phyloP scores from a whole-genome alignment of 2,888 invertebrate genomes.

The Pristionchus exspectatus region DNA sequence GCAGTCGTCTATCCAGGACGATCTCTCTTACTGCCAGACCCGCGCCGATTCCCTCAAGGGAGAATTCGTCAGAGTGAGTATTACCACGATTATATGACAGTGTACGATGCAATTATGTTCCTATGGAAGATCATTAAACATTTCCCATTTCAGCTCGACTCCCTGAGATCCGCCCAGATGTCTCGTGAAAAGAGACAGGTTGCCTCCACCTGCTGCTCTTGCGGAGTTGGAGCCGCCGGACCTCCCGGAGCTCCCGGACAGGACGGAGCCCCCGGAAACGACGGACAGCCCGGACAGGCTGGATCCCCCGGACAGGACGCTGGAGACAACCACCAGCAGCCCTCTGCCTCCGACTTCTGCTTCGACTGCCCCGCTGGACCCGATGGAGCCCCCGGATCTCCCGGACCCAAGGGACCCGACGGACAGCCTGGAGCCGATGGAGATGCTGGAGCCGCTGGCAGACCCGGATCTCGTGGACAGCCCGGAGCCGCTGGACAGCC shows the following conservation, averaged over 20 bases:
- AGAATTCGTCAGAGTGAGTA: slow-evolving; percentile 66
- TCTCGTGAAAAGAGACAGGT: slow-evolving; percentile 45
- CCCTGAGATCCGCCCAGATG: slow-evolving; percentile 1
- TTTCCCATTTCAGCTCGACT: slow-evolving; percentile 48
- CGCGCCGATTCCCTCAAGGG: slow-evolving; percentile 69
- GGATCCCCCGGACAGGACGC: slow-evolving; percentile 53
- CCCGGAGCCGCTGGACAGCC: slow-evolving; percentile 54
- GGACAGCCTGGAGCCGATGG: slow-evolving; percentile 50
- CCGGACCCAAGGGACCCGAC: slow-evolving; percentile 54
- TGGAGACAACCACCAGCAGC: slow-evolving; percentile 15
- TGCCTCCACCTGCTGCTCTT: slow-evolving; percentile 52
- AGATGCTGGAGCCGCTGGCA: slow-evolving; percentile 50
- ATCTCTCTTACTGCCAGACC: slow-evolving; percentile 73
- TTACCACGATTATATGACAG: not conserved
- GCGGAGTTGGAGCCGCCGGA: slow-evolving; percentile 54
- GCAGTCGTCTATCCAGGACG: slow-evolving; percentile 72
- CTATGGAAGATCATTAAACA: not conserved
- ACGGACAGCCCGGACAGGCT: slow-evolving; percentile 53
- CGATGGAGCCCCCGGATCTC: slow-evolving; percentile 44
- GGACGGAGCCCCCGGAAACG: slow-evolving; percentile 54
- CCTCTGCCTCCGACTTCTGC: slow-evolving; percentile 53
- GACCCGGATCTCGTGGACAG: slow-evolving; percentile 53
- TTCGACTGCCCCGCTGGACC: slow-evolving; percentile 57
- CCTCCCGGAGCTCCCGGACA: slow-evolving; percentile 53
- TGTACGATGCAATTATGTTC: not conserved